A percentile compares a stretch with the other conserved stretches of the same genome.
Conservation (phyloP, 1,140 invertebrate species). For the Heliconius himera region DNA sequence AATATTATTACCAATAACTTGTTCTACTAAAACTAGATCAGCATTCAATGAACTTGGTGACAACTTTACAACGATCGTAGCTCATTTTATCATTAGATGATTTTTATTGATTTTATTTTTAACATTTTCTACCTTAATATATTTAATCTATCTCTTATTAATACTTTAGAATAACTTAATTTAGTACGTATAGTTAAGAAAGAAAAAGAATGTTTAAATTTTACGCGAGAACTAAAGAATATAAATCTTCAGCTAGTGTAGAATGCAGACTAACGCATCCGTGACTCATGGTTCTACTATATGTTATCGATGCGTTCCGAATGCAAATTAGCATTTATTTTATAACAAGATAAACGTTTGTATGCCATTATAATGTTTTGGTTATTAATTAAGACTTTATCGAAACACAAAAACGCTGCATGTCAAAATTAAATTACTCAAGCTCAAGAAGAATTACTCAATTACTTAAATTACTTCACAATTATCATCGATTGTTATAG, state of each 20-base stretch:
- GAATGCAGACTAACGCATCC: slow-evolving; percentile 46
- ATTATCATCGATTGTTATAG: not conserved
- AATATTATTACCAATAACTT: slow-evolving; percentile 26
- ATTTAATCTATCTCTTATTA: not conserved
- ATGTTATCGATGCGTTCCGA: slow-evolving; percentile 42
- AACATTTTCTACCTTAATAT: no score
- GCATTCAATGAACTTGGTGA: slow-evolving; percentile 30
- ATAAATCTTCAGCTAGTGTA: slow-evolving; percentile 44
- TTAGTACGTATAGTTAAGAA: not conserved
- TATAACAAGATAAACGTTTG: slow-evolving; percentile 1
- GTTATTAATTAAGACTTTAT: slow-evolving; percentile 9
- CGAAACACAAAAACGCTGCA: not conserved
- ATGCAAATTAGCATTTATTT: slow-evolving; percentile 35
- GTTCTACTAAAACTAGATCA: slow-evolving; percentile 30
- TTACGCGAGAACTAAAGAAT: slow-evolving; percentile 21
- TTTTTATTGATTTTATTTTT: not conserved
- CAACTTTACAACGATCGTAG: slow-evolving; percentile 8
- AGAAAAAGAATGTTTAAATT: not conserved
- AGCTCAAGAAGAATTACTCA: not conserved
- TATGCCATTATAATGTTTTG: not conserved
- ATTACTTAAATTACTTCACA: not conserved
- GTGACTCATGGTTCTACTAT: slow-evolving; percentile 53
- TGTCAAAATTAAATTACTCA: not conserved
- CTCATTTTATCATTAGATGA: not conserved
- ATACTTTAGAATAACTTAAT: not conserved